Evolutionary conservation across 1,140 invertebrate genomes (phyloP).

Genomic region (Phymorhynchus buccinoides): DNA sequence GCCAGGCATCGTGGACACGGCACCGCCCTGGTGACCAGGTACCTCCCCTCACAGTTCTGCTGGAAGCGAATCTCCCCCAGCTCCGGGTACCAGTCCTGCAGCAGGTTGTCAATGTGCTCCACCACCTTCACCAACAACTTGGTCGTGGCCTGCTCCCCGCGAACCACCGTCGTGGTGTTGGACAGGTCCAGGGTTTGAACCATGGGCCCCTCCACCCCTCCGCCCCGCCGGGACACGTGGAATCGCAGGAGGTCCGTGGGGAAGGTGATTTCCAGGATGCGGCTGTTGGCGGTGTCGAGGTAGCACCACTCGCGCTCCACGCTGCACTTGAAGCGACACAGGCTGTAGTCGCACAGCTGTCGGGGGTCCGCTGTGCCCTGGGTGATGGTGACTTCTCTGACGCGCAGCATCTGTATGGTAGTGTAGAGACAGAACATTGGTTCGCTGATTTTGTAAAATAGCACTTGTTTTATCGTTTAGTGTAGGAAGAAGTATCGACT

Average conservation of each 20-base stretch:
- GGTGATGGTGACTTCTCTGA: conserved; percentile 3
- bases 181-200: conserved; percentile 34
- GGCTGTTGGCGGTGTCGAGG: conserved; percentile 84
- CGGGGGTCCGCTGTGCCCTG: conserved; percentile 5
- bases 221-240: conserved; percentile 49
- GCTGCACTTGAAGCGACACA: conserved; percentile 64
- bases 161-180: conserved; percentile 39
- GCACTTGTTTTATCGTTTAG: too few relatives aligned
- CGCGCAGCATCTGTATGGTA: conserved; percentile 34
- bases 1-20: conserved; percentile 88
- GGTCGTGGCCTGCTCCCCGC: conserved; percentile 81
- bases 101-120: conserved; percentile 95
- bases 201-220: conserved; percentile 42
- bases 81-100: conserved; percentile 98
- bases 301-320: conserved; percentile 67
- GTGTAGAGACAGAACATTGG: too few relatives aligned
- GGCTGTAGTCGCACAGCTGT: conserved; percentile 75
- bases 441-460: too few relatives aligned
- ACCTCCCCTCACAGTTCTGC: conserved; percentile 95
- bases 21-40: conserved; percentile 94
- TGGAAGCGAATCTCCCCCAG: conserved; percentile 92
- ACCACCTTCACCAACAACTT: conserved; percentile 92
- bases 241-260: conserved; percentile 77
- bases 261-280: conserved; percentile 91
- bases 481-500: too few relatives aligned